phyloP scores from a whole-genome alignment of 2,113 vertebrate species.

The Lutjanus erythropterus region DNA sequence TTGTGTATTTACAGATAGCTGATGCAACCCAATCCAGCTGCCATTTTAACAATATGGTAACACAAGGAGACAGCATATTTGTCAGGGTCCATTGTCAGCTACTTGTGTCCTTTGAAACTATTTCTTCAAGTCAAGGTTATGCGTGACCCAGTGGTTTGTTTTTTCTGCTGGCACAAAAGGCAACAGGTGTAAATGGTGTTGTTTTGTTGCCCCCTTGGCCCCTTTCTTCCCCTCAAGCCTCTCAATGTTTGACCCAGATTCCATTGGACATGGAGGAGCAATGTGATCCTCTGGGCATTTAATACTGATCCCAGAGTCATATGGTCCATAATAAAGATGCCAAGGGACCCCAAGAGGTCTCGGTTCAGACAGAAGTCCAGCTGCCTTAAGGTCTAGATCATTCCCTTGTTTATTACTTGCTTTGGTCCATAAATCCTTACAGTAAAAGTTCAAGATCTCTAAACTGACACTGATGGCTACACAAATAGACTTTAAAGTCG shows the following conservation, averaged over 20 bases:
- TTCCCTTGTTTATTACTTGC: conserved; percentile 15
- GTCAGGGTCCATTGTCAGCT: not conserved
- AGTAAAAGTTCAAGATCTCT: not conserved
- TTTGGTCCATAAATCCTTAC: not conserved
- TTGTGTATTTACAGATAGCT: not conserved
- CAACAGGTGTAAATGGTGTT: conserved; percentile 50
- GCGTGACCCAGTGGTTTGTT: conserved; percentile 37
- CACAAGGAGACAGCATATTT: not conserved
- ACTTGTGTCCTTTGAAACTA: not conserved
- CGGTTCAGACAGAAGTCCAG: conserved; percentile 35
- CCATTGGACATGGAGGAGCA: conserved; percentile 77
- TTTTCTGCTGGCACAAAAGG: conserved; percentile 36
- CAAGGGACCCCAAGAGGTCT: conserved; percentile 22
- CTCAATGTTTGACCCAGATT: conserved; percentile 74
- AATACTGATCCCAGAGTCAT: conserved; percentile 65
- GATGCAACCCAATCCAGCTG: not conserved
- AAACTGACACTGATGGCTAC: not conserved
- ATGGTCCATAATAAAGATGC: conserved; percentile 51
- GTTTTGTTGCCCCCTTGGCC: conserved; percentile 12
- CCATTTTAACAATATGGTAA: conserved; percentile 3
- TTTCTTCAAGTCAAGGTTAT: conserved; percentile 44
- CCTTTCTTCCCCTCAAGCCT: conserved; percentile 9
- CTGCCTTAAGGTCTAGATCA: conserved; percentile 31
- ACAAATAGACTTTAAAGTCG: not conserved
- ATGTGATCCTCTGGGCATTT: conserved; percentile 71